phyloP scores from a whole-genome alignment of 2,113 vertebrate species.

The Notarius lentiginosus region DNA sequence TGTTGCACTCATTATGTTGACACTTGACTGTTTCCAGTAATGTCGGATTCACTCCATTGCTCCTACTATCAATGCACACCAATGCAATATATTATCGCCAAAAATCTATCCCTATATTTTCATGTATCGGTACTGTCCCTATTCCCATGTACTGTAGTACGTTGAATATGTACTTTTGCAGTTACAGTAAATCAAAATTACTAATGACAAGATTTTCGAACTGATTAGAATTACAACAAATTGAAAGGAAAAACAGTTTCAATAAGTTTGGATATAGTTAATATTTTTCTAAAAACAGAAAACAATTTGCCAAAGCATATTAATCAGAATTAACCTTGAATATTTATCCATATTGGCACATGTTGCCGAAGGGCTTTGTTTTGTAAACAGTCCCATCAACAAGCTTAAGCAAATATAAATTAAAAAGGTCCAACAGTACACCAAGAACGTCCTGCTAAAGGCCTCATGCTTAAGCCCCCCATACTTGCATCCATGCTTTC shows the following conservation, averaged over 20 bases:
- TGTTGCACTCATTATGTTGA: neutral
- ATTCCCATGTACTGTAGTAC: neutral
- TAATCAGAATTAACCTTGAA: conserved; percentile 2
- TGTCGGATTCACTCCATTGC: neutral
- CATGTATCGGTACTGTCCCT: neutral
- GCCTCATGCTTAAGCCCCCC: conserved; percentile 52
- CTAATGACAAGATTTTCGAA: too few species aligned
- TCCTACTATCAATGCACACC: neutral
- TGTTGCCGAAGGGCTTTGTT: neutral
- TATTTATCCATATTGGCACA: neutral
- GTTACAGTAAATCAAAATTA: neutral
- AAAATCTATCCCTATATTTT: neutral
- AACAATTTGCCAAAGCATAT: neutral
- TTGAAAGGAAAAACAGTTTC: neutral
- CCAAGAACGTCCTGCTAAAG: conserved; percentile 28
- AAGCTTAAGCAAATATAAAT: conserved; percentile 29
- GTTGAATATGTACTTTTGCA: neutral
- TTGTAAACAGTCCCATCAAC: conserved; percentile 29
- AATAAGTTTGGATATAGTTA: neutral
- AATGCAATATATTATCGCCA: neutral
- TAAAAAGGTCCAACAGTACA: conserved; percentile 61
- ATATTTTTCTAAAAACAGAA: neutral
- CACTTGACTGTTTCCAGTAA: neutral
- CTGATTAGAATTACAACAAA: neutral
- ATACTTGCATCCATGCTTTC: conserved; percentile 65